These are phyloP conservation scores for Drosophila paramelanica DNA, from an alignment of 2,888 invertebrate genomes.

Conservation along the genomic window DNA sequence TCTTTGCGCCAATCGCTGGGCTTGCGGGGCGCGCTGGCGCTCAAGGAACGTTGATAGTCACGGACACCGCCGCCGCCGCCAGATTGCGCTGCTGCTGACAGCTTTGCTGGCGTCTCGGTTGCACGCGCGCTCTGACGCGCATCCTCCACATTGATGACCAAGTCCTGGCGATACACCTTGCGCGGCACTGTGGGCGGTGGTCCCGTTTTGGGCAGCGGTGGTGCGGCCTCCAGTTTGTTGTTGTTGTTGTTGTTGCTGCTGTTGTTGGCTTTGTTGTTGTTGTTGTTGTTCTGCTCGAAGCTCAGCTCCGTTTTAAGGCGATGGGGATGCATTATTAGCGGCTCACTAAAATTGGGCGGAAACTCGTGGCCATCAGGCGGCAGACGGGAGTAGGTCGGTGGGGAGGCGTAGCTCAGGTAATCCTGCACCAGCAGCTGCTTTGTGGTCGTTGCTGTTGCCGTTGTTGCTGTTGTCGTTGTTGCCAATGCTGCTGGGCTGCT, in stretches of 20 bases:
- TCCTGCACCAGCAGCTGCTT: conserved; percentile 84
- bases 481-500: conserved; percentile 65
- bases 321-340: conserved; percentile 82
- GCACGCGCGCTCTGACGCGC: conserved; percentile 54
- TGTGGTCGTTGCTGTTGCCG: conserved; percentile 61
- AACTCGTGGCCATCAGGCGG: conserved; percentile 85
- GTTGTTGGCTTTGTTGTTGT: conserved; percentile 23
- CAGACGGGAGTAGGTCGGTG: conserved; percentile 85
- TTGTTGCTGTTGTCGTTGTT: conserved; percentile 63
- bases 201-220: conserved; percentile 84
- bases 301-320: conserved; percentile 51
- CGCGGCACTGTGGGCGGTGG: conserved; percentile 84
- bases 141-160: conserved; percentile 84
- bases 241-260: conserved; percentile 31
- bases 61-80: conserved; percentile 17
- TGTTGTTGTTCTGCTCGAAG: conserved; percentile 54
- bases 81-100: conserved; percentile 27
- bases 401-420: conserved; percentile 82
- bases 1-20: conserved; percentile 88
- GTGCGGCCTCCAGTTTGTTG: conserved; percentile 65
- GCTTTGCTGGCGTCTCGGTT: conserved; percentile 20
- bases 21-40: conserved; percentile 79
- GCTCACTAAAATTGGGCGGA: conserved; percentile 85
- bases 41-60: conserved; percentile 83
- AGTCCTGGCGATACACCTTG: conserved; percentile 84